Evolutionary conservation across 2,888 invertebrate genomes (phyloP).

Genomic region (Thecophora atra): DNA sequence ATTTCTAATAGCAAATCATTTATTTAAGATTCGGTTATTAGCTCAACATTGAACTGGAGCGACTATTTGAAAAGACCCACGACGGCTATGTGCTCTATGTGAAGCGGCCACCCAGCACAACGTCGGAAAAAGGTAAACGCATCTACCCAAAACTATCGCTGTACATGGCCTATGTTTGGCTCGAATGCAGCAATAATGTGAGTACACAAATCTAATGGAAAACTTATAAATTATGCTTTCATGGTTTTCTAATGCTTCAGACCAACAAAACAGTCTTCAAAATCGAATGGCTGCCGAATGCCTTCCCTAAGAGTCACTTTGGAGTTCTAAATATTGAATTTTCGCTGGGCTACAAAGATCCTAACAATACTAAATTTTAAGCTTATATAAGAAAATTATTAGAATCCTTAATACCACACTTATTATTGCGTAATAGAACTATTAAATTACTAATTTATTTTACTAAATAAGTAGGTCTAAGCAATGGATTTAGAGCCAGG

Average conservation of each 20-base stretch:
- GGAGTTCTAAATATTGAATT: constrained; percentile 79
- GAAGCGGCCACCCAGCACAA: constrained; percentile 34
- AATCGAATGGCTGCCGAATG: constrained; percentile 81
- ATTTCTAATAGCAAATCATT: background rate
- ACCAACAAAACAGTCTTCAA: constrained; percentile 73
- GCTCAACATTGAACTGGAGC: constrained; percentile 48
- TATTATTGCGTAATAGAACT: too few relatives aligned
- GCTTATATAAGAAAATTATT: background rate
- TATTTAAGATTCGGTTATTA: background rate
- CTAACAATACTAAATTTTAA: constrained; percentile 30
- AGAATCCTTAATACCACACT: too few relatives aligned
- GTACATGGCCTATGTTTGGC: constrained; percentile 55
- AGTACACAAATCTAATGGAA: constrained; percentile 23
- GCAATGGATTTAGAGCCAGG: background rate
- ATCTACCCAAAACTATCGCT: constrained; percentile 54
- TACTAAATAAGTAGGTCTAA: background rate
- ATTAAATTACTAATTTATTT: background rate
- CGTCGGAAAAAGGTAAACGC: constrained; percentile 48
- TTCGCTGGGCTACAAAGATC: constrained; percentile 72
- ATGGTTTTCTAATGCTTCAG: constrained; percentile 34
- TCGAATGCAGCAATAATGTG: constrained; percentile 48
- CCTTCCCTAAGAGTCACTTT: constrained; percentile 74
- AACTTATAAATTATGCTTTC: background rate
- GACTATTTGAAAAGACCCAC: constrained; percentile 50
- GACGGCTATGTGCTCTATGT: constrained; percentile 54